phyloP scores from a whole-genome alignment of 2,113 vertebrate species.

The Grus americana region DNA sequence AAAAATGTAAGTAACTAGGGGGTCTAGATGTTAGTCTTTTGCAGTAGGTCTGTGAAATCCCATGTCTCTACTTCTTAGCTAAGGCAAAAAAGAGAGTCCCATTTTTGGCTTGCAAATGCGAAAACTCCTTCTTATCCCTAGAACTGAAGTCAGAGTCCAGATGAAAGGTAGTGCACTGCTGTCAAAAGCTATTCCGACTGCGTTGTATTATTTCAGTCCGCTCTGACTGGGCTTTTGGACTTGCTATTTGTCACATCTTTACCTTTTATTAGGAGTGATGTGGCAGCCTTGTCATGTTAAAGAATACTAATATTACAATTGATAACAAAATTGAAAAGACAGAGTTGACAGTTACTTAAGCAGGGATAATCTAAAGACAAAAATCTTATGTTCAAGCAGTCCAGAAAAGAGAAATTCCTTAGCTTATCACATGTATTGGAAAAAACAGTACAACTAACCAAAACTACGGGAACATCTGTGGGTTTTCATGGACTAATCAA shows the following conservation, averaged over 20 bases:
- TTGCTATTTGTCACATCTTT: not conserved
- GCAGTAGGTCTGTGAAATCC: not conserved
- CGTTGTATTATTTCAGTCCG: not conserved
- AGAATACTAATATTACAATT: not conserved
- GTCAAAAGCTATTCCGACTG: not conserved
- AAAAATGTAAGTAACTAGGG: not conserved
- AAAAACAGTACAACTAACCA: too few relatives aligned
- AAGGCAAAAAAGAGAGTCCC: not conserved
- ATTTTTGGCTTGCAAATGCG: not conserved
- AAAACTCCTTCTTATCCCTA: not conserved
- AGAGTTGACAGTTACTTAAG: not conserved
- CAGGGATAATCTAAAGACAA: not conserved
- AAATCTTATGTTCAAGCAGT: not conserved
- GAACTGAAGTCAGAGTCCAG: not conserved
- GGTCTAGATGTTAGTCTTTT: not conserved
- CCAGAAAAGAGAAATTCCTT: not conserved
- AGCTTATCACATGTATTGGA: not conserved
- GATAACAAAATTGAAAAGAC: not conserved
- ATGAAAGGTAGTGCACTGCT: not conserved
- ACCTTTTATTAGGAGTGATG: not conserved
- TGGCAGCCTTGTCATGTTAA: constrained; percentile 1
- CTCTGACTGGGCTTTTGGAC: not conserved
- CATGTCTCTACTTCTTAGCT: not conserved
- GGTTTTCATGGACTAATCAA: not conserved
- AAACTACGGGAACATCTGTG: not conserved